Evolutionary conservation across 2,888 invertebrate genomes (phyloP).

Genomic region (Amblyteles armatorius): DNA sequence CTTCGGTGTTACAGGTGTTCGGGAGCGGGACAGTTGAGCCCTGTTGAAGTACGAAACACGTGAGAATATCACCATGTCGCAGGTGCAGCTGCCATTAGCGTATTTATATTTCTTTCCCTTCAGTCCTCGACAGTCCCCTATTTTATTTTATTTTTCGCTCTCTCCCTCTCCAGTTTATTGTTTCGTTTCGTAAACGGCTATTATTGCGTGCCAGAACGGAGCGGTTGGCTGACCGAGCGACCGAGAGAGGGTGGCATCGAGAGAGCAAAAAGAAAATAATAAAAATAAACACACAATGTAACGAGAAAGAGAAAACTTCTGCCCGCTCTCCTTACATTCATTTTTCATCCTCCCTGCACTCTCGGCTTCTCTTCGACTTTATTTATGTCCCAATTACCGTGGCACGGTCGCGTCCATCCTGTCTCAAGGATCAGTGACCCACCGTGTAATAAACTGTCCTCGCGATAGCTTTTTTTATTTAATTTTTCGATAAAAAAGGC

Average conservation of each 20-base stretch:
- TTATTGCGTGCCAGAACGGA: slow-evolving; percentile 69
- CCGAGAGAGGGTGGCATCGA: slow-evolving; percentile 14
- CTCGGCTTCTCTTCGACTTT: slow-evolving; percentile 55
- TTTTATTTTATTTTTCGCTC: slow-evolving; percentile 29
- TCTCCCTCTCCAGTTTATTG: slow-evolving; percentile 72
- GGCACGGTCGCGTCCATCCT: slow-evolving; percentile 59
- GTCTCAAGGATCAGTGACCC: slow-evolving; percentile 53
- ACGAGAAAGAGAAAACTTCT: not conserved
- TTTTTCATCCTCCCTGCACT: slow-evolving; percentile 42
- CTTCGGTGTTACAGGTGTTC: slow-evolving; percentile 79
- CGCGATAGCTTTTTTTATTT: slow-evolving; percentile 1
- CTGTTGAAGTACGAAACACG: slow-evolving; percentile 72
- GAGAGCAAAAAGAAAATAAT: slow-evolving; percentile 34
- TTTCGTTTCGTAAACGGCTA: slow-evolving; percentile 76
- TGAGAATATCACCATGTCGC: slow-evolving; percentile 81
- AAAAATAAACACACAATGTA: not conserved
- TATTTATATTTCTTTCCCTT: slow-evolving; percentile 41
- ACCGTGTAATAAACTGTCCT: slow-evolving; percentile 19
- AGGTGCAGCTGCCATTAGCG: slow-evolving; percentile 77
- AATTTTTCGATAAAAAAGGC: not conserved
- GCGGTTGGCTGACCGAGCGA: slow-evolving; percentile 59
- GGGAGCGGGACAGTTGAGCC: slow-evolving; percentile 64
- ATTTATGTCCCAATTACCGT: slow-evolving; percentile 66
- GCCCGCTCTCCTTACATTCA: slow-evolving; percentile 46
- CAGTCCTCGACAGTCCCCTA: not conserved